phyloP scores from a whole-genome alignment of 2,113 vertebrate species.

The Verasper variegatus region DNA sequence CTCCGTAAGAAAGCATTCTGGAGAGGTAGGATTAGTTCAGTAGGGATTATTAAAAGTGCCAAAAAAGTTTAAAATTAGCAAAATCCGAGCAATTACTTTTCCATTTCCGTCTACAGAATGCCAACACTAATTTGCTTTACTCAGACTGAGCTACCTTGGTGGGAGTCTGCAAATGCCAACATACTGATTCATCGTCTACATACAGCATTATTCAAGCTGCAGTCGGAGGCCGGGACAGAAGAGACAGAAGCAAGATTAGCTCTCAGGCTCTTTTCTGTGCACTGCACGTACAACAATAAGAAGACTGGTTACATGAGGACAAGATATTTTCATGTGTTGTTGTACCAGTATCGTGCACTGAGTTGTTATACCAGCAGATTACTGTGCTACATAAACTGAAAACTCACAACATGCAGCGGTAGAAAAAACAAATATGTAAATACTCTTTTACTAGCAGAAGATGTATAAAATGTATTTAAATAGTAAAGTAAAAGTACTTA shows the following conservation, averaged over 20 bases:
- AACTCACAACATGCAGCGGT: background rate
- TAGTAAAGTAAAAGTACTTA: background rate
- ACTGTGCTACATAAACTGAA: background rate
- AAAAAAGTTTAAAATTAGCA: background rate
- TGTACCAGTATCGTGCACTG: background rate
- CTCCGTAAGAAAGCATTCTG: background rate
- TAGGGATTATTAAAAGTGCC: background rate
- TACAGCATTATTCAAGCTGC: background rate
- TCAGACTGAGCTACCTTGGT: background rate
- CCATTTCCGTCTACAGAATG: background rate
- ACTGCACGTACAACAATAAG: background rate
- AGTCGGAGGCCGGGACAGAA: background rate
- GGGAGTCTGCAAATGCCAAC: conserved; percentile 10
- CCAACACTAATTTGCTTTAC: background rate
- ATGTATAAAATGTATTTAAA: background rate
- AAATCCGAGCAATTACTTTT: background rate
- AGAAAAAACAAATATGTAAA: background rate
- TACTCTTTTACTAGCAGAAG: background rate
- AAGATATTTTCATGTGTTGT: background rate
- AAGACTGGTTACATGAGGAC: background rate
- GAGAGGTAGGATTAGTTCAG: background rate
- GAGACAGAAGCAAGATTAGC: background rate
- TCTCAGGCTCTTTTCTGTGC: background rate
- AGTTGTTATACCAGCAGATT: background rate
- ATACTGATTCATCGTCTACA: conserved; percentile 16